A percentile compares a stretch with the other conserved stretches of the same genome.
These are phyloP conservation scores for Boloria euphrosyne DNA, from an alignment of 2,888 invertebrate genomes.

Conservation along the genomic window DNA sequence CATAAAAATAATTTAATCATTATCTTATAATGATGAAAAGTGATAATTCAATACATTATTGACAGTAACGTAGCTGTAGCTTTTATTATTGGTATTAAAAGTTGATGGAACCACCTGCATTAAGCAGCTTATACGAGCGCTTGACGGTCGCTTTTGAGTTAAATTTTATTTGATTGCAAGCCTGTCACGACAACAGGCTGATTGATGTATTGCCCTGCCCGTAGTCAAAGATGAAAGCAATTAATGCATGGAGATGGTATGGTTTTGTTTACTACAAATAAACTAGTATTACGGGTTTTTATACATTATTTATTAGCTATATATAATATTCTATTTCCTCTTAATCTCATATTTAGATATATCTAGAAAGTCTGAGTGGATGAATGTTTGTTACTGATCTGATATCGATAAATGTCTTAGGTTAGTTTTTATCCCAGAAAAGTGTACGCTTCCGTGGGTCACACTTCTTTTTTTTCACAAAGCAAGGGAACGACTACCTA, in stretches of 20 bases:
- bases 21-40: background rate
- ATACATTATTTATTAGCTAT: background rate
- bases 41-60: conserved; percentile 2
- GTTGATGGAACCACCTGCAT: conserved; percentile 45
- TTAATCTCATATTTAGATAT: too few species aligned
- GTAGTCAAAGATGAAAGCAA: conserved; percentile 45
- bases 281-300: background rate
- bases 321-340: background rate
- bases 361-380: too few species aligned
- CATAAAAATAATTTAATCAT: too few species aligned
- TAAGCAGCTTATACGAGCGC: conserved; percentile 53
- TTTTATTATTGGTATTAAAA: conserved; percentile 38
- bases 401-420: too few species aligned
- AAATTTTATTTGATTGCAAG: conserved; percentile 80
- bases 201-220: conserved; percentile 72
- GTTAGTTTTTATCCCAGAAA: too few species aligned
- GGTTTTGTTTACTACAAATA: conserved; percentile 20
- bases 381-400: too few species aligned
- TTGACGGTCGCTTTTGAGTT: conserved; percentile 64
- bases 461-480: too few species aligned
- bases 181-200: conserved; percentile 59
- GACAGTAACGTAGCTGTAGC: conserved; percentile 9
- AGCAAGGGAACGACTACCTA: too few species aligned
- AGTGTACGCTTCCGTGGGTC: too few species aligned
- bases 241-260: conserved; percentile 37